Percentiles rank a stretch among this genome's conserved stretches.
These are phyloP conservation scores for Sarcoramphus papa DNA, from an alignment of 2,797 vertebrate genomes.

Conservation along the genomic window DNA sequence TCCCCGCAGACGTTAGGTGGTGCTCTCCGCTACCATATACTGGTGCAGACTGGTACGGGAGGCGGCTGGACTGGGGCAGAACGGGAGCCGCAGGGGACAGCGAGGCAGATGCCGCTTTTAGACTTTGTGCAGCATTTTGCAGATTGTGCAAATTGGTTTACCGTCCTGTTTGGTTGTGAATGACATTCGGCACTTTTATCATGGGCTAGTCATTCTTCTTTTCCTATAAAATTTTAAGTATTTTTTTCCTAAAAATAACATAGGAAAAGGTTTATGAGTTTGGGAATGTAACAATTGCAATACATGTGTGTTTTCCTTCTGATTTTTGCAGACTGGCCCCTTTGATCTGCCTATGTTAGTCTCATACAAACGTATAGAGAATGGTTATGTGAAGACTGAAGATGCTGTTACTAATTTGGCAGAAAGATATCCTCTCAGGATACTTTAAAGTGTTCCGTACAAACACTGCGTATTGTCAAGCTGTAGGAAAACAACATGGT, in stretches of 20 bases:
- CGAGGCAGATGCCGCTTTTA: neutral
- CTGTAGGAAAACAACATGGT: neutral
- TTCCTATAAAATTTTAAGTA: neutral
- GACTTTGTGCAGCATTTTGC: neutral
- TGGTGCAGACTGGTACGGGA: neutral
- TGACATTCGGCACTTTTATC: slow-evolving; percentile 67
- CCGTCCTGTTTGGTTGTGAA: slow-evolving; percentile 36
- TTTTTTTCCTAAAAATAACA: slow-evolving; percentile 22
- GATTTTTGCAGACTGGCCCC: slow-evolving; percentile 69
- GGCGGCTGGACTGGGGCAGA: neutral
- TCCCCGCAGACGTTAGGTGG: slow-evolving; percentile 9
- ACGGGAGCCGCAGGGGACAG: neutral
- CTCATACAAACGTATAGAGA: slow-evolving; percentile 78
- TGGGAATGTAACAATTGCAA: neutral
- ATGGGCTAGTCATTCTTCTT: slow-evolving; percentile 18
- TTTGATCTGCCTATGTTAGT: slow-evolving; percentile 76
- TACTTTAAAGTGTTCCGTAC: slow-evolving; percentile 67
- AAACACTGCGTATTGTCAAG: neutral
- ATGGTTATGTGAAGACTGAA: slow-evolving; percentile 66
- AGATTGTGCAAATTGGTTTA: neutral
- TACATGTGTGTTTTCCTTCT: slow-evolving; percentile 43
- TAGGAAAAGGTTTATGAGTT: neutral
- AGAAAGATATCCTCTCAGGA: slow-evolving; percentile 74
- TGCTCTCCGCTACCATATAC: neutral
- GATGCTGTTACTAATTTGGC: slow-evolving; percentile 53